A percentile compares a stretch with the other conserved stretches of the same genome.
Conservation (phyloP, 30 jellyfish, hydroid and myxozoan genomes). For the Hydra vulgaris region DNA sequence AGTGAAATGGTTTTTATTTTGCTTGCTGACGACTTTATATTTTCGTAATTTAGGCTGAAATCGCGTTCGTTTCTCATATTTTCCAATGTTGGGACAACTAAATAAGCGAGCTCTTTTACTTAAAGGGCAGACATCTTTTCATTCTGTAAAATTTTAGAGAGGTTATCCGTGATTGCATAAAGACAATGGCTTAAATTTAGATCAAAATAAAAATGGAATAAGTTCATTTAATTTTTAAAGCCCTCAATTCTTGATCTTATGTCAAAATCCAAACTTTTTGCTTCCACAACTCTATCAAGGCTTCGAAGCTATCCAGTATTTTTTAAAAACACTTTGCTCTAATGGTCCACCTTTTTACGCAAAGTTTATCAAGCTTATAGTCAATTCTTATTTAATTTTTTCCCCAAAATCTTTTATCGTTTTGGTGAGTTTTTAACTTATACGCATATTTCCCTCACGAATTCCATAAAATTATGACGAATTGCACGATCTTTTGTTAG, state of each 20-base stretch:
- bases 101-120: conserved; percentile 13
- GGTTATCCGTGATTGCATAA: conserved; percentile 10
- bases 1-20: not conserved
- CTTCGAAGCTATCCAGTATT: conserved; percentile 11
- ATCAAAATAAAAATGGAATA: too few relatives aligned
- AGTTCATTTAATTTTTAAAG: conserved; percentile 11
- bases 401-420: conserved; percentile 44
- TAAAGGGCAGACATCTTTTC: conserved; percentile 20
- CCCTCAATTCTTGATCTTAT: conserved; percentile 22
- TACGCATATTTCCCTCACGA: conserved; percentile 43
- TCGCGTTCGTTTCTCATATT: conserved; percentile 18
- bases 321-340: conserved; percentile 19
- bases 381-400: not conserved
- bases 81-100: not conserved
- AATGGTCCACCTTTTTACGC: conserved; percentile 30
- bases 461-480: conserved; percentile 17
- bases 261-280: too few relatives aligned
- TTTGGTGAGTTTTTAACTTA: conserved; percentile 47
- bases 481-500: conserved; percentile 8
- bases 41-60: conserved; percentile 8
- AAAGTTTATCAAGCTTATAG: conserved; percentile 12
- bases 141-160: conserved; percentile 15
- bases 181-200: conserved; percentile 3
- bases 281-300: too few relatives aligned
- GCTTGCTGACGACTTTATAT: conserved; percentile 3